Percentiles rank a stretch among this genome's conserved stretches.
phyloP scores from a whole-genome alignment of 2,113 vertebrate genomes.

The Vanacampus margaritifer region DNA sequence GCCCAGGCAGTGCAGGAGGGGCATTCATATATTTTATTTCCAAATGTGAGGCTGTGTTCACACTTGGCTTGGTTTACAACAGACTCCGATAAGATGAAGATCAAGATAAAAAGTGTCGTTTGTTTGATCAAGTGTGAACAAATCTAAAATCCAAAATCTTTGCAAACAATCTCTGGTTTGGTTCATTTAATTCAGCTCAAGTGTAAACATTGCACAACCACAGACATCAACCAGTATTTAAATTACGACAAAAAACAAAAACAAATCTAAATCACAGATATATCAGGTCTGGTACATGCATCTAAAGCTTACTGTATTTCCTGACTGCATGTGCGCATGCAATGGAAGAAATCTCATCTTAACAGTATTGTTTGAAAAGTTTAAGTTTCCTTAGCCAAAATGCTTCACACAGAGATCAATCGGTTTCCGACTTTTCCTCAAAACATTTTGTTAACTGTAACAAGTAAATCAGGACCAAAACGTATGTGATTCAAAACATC shows the following conservation, averaged over 20 bases:
- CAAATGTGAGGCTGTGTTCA: slow-evolving; percentile 6
- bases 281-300: no score
- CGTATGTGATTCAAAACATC: neutral
- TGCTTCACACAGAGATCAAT: no score
- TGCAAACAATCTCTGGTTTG: neutral
- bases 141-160: no score
- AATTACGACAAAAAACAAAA: neutral
- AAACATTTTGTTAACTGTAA: neutral
- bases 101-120: neutral
- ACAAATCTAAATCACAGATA: no score
- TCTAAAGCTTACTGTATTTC: no score
- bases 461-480: neutral
- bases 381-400: neutral
- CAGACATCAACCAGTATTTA: neutral
- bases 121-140: no score
- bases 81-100: neutral
- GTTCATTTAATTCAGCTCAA: neutral
- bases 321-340: neutral
- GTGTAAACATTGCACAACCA: neutral
- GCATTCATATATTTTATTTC: neutral
- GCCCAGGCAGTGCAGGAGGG: neutral
- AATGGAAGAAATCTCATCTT: neutral
- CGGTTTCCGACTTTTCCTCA: no score
- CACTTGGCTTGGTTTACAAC: neutral
- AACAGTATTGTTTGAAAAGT: neutral